Conservation (phyloP, 1,140 invertebrate genomes). For the Drosophila serrata region DNA sequence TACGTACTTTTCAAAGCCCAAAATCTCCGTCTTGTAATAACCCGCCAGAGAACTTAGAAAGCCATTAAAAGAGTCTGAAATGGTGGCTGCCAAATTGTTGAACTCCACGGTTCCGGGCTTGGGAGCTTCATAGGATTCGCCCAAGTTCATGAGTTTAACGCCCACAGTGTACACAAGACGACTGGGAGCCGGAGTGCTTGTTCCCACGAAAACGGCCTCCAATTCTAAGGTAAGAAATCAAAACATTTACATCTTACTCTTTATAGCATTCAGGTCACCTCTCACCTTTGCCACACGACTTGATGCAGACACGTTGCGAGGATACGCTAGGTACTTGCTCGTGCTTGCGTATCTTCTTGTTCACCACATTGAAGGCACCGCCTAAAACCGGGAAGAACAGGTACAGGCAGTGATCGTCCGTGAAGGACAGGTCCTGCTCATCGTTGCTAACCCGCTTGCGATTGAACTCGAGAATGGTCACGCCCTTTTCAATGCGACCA, state of each 20-base stretch:
- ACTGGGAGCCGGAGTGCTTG: conserved; percentile 88
- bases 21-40: conserved; percentile 89
- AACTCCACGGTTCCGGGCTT: conserved; percentile 90
- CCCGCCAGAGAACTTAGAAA: conserved; percentile 89
- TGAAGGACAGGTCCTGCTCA: conserved; percentile 93
- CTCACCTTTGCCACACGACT: conserved; percentile 90
- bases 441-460: conserved; percentile 93
- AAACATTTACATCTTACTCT: not conserved
- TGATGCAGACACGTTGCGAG: conserved; percentile 93
- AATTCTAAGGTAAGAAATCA: conserved; percentile 42
- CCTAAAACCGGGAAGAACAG: conserved; percentile 95
- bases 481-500: conserved; percentile 91
- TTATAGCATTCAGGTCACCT: too few relatives aligned
- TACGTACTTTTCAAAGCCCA: conserved; percentile 90
- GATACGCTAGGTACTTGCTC: conserved; percentile 91
- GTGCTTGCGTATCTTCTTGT: conserved; percentile 95
- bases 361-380: conserved; percentile 92
- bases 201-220: conserved; percentile 86
- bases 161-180: conserved; percentile 90
- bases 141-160: conserved; percentile 91
- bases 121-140: conserved; percentile 91
- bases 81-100: conserved; percentile 89
- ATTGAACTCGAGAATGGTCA: conserved; percentile 92
- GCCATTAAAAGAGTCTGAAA: conserved; percentile 88
- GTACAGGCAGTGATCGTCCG: conserved; percentile 93